Conservation (phyloP, 2,797 vertebrate species). For the Odontamblyopus lacepedii region DNA sequence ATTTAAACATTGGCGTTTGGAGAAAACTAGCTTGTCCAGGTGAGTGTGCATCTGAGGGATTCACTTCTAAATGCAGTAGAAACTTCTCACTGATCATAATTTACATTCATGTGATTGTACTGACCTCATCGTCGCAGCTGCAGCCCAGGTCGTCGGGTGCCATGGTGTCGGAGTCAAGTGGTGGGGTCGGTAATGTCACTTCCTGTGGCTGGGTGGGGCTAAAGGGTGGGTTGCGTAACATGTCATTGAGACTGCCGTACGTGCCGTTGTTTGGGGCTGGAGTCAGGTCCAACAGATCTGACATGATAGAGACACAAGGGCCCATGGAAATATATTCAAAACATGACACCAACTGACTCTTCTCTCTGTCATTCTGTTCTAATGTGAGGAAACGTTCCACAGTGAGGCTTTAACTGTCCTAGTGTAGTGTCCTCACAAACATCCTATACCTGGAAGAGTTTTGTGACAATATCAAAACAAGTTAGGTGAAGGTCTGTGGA, state of each 20-base stretch:
- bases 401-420: too few relatives aligned
- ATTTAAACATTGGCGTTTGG: neutral
- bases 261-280: constrained; percentile 96
- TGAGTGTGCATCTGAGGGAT: too few relatives aligned
- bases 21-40: neutral
- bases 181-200: constrained; percentile 80
- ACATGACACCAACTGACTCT: neutral
- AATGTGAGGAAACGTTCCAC: too few relatives aligned
- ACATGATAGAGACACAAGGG: too few relatives aligned
- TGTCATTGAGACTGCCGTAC: constrained; percentile 90
- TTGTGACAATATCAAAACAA: too few relatives aligned
- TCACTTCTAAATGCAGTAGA: too few relatives aligned
- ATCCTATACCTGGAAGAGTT: too few relatives aligned
- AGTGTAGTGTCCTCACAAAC: too few relatives aligned
- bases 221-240: constrained; percentile 81
- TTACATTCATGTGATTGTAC: neutral
- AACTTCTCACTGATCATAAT: too few relatives aligned
- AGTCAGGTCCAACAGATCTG: constrained; percentile 90
- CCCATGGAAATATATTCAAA: neutral
- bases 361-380: too few relatives aligned
- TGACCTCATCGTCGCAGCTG: constrained; percentile 92
- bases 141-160: constrained; percentile 85
- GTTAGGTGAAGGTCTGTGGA: too few relatives aligned
- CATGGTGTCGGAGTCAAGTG: constrained; percentile 47
- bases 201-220: constrained; percentile 85